phyloP scores from a whole-genome alignment of 2,888 invertebrate species.

The Entomobrya multifasciata region DNA sequence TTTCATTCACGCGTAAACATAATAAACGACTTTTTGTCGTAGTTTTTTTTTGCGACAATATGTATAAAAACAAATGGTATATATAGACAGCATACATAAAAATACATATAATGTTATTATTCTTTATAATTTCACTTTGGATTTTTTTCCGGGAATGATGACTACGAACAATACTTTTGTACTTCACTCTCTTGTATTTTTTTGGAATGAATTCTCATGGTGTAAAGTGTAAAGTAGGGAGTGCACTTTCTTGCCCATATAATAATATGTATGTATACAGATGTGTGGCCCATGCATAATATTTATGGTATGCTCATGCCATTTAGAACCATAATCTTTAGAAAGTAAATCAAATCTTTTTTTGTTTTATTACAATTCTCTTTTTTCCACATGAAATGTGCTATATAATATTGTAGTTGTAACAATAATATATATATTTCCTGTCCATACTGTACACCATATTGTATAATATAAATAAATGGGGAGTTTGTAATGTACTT shows the following conservation, averaged over 20 bases:
- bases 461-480: too few species aligned
- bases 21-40: constrained; percentile 43
- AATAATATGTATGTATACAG: not conserved
- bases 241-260: not conserved
- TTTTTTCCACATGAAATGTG: not conserved
- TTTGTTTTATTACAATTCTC: constrained; percentile 52
- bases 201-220: too few species aligned
- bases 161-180: too few species aligned
- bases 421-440: not conserved
- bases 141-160: too few species aligned
- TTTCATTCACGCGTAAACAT: constrained; percentile 46
- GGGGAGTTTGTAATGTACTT: too few species aligned
- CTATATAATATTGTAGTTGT: not conserved
- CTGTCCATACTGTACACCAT: not conserved
- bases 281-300: constrained; percentile 40
- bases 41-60: constrained; percentile 18
- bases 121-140: too few species aligned
- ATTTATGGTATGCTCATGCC: constrained; percentile 60
- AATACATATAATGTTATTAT: too few species aligned
- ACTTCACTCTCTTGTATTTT: too few species aligned
- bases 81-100: too few species aligned
- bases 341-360: constrained; percentile 63
- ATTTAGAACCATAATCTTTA: constrained; percentile 57
- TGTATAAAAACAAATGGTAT: constrained; percentile 2
- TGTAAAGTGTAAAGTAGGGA: not conserved